A percentile compares a stretch with the other conserved stretches of the same genome.
Evolutionary conservation across 2,797 vertebrate species (phyloP).

Genomic region (Australoheros facetus): DNA sequence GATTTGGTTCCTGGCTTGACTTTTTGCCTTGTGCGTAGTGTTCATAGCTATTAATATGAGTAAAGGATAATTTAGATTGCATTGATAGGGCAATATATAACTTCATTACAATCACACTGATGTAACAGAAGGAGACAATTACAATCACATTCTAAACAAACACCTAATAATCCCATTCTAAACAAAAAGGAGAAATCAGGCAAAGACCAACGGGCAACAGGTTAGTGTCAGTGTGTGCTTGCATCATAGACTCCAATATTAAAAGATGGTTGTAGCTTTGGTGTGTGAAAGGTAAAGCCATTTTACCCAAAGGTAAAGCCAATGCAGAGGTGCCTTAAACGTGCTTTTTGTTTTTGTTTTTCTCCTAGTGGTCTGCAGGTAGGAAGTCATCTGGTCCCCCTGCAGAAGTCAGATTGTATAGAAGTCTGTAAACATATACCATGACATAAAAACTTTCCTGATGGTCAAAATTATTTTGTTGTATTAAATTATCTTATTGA

Average conservation of each 20-base stretch:
- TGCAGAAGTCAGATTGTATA: neutral
- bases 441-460: neutral
- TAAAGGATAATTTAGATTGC: neutral
- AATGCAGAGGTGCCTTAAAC: neutral
- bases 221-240: neutral
- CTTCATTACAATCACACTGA: neutral
- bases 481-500: neutral
- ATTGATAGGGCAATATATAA: neutral
- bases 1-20: slow-evolving; percentile 2
- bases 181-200: slow-evolving; percentile 9
- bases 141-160: neutral
- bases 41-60: slow-evolving; percentile 10
- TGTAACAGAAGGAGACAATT: slow-evolving; percentile 4
- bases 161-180: neutral
- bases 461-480: neutral
- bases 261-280: neutral
- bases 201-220: neutral
- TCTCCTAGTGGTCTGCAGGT: neutral
- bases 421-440: no score
- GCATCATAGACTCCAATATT: neutral
- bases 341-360: no score
- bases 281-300: neutral
- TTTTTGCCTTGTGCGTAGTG: slow-evolving; percentile 13
- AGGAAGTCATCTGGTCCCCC: neutral
- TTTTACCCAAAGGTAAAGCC: neutral